A percentile compares a stretch with the other conserved stretches of the same genome.
These are phyloP conservation scores for Melikaiella ostensackeni DNA, from an alignment of 2,888 invertebrate species.

Conservation along the genomic window DNA sequence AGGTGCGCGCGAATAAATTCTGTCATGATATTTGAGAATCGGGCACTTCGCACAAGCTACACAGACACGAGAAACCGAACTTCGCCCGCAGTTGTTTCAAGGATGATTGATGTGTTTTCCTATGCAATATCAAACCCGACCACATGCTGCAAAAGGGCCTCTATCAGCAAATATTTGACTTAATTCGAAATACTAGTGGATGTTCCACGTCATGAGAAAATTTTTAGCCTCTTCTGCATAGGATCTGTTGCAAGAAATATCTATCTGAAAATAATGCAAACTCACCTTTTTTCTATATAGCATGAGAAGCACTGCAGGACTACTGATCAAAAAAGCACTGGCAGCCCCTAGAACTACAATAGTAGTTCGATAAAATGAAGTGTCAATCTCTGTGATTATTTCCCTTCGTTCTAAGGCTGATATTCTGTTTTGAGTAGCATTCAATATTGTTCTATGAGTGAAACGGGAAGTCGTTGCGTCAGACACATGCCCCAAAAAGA, in stretches of 20 bases:
- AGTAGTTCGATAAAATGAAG: slow-evolving; percentile 85
- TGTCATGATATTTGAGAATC: no score
- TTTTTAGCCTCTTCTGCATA: neutral
- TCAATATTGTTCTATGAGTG: slow-evolving; percentile 78
- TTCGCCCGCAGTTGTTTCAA: no score
- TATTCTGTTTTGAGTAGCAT: slow-evolving; percentile 75
- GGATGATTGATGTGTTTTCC: no score
- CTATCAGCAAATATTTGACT: no score
- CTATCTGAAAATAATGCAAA: slow-evolving; percentile 5
- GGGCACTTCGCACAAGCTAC: no score
- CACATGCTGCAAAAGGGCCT: no score
- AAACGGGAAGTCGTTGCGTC: slow-evolving; percentile 84
- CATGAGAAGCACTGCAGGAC: slow-evolving; percentile 86
- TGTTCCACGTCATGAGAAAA: no score
- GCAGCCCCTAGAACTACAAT: slow-evolving; percentile 87
- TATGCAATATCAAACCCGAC: no score
- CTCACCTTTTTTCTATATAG: slow-evolving; percentile 83
- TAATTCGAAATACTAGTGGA: no score
- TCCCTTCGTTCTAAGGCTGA: slow-evolving; percentile 83
- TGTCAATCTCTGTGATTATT: slow-evolving; percentile 83
- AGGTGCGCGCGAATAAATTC: no score
- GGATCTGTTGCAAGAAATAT: neutral
- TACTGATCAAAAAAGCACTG: slow-evolving; percentile 88
- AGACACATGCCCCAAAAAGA: slow-evolving; percentile 78
- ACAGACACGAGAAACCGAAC: no score